Evolutionary conservation across 2,888 invertebrate genomes (phyloP).

Genomic region (Tetheella fluctuosa): DNA sequence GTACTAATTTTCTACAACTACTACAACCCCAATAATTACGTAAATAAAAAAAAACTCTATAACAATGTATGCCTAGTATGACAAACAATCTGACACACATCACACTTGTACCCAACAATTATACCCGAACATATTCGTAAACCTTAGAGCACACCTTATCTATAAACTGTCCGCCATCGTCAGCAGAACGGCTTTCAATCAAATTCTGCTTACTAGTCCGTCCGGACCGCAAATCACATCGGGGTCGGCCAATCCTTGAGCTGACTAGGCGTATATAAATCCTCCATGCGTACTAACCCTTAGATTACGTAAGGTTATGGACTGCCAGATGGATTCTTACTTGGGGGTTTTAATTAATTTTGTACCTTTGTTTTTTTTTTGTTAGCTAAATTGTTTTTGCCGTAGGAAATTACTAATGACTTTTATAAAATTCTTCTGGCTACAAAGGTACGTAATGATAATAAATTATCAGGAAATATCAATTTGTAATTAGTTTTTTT

Average conservation of each 20-base stretch:
- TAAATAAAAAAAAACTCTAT: neutral
- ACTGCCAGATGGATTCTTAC: neutral
- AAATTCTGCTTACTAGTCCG: slow-evolving; percentile 54
- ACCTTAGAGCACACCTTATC: slow-evolving; percentile 23
- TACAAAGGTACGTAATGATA: too few species aligned
- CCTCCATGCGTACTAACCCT: slow-evolving; percentile 18
- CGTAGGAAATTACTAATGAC: too few species aligned
- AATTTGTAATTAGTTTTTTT: too few species aligned
- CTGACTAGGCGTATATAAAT: slow-evolving; percentile 41
- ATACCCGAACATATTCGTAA: slow-evolving; percentile 4
- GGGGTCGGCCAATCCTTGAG: slow-evolving; percentile 36
- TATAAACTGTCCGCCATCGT: slow-evolving; percentile 34
- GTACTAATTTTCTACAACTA: too few species aligned
- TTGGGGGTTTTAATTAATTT: neutral
- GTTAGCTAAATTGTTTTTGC: too few species aligned
- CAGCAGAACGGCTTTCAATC: slow-evolving; percentile 52
- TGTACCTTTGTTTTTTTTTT: neutral
- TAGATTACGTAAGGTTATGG: slow-evolving; percentile 7
- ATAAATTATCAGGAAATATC: too few species aligned
- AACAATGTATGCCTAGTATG: too few species aligned
- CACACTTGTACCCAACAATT: slow-evolving; percentile 1
- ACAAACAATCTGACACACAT: neutral
- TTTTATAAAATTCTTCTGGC: too few species aligned
- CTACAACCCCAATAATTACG: neutral
- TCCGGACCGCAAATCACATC: slow-evolving; percentile 54